These are phyloP conservation scores for Hydrolagus affinis DNA, from an alignment of 2,113 vertebrate species.

Conservation along the genomic window DNA sequence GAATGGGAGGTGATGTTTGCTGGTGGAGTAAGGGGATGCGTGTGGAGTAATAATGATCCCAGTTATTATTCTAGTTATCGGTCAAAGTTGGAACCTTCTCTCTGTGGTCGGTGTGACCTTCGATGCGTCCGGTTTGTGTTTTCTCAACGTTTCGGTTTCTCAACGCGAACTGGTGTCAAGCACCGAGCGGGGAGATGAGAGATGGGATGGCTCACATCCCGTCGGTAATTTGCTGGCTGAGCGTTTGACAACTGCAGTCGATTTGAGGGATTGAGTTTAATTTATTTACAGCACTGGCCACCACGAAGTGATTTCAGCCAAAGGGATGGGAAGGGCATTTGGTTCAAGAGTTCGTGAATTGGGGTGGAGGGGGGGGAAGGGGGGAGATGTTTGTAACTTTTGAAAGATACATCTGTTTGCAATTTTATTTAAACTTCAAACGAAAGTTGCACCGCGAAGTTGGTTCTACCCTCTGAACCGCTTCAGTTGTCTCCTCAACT, in stretches of 20 bases:
- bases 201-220: no score
- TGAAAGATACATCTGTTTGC: no score
- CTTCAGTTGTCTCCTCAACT: no score
- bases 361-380: no score
- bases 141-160: neutral
- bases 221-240: neutral
- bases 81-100: neutral
- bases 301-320: neutral
- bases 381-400: no score
- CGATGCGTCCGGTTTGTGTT: neutral
- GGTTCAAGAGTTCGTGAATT: no score
- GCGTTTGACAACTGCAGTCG: neutral
- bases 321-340: neutral
- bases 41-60: neutral
- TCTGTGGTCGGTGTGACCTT: neutral
- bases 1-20: neutral
- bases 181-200: neutral
- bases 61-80: neutral
- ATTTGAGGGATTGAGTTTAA: neutral
- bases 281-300: constrained; percentile 1
- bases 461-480: no score
- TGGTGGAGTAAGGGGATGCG: neutral
- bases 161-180: neutral
- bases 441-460: no score
- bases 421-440: no score